Base-by-base conservation (phyloP, 1,140 invertebrate genomes). In the Drosophila triauraria region DNA sequence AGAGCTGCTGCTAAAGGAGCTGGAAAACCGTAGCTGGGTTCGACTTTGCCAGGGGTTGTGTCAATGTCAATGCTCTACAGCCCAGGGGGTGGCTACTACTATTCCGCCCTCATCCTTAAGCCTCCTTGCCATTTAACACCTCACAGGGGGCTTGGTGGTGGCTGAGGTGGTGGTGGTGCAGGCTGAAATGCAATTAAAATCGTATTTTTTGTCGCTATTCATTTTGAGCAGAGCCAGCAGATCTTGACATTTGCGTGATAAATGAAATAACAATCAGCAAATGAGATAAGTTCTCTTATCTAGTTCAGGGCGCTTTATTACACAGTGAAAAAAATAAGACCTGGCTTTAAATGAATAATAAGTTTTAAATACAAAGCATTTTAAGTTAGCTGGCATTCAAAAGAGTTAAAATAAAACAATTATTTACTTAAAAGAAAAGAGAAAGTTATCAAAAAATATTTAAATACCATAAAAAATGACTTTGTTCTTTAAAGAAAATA, bases 101-200 rank as follows among this genome's bases (percentile, higher is more conserved):
- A 38, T 27, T 46, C 20, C 10, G 15, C 10, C 10, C 38, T n/a
- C 63, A 30, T n/a, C 9, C 63, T 58, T 44, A 20, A 23, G 30
- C 67, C 42, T 30, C 3, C 20, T 44, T 60, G 63, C 51, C 68
- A 78, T 80, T 84, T 80, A 84, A 77, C 82, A 85, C 82, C 82
- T 84, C 74, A 51, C 38, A 42, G 65, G 42, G 38, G 20, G 32
- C 10, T 35, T 35, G 32, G 32, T 35, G 32, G 32, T 35, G 32
- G 32, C 9, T 35, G 10, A 35, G 32, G 32, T 35, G 32, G 27
- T 27, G 53, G 54, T 59, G 60, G 63, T 63, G 67, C 65, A 74
- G 65, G 63, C 77, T 64, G 72, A 84, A 88, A 87, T 80, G 84
- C 84, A 87, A 87, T 87, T 87, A 87, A 87, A 88, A 83, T 80